phyloP scores from a whole-genome alignment of 2,797 vertebrate genomes.

The Sebastes vulpes region DNA sequence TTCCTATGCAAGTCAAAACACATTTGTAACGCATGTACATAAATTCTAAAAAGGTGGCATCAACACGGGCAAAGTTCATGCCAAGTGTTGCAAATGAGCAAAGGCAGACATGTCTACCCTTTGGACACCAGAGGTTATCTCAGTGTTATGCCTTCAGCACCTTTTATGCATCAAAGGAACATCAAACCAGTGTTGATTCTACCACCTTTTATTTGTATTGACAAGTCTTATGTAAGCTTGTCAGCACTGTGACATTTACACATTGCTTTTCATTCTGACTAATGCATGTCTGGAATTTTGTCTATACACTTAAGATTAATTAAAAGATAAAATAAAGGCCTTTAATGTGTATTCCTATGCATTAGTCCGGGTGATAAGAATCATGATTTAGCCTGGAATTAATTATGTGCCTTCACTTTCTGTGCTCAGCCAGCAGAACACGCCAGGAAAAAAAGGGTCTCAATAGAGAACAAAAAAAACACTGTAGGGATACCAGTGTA shows the following conservation, averaged over 20 bases:
- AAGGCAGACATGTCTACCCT: conserved; percentile 1
- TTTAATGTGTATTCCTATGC: conserved; percentile 18
- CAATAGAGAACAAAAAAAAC: not conserved
- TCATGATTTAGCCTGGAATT: conserved; percentile 17
- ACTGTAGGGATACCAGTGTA: conserved; percentile 1
- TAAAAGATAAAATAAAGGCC: conserved; percentile 37
- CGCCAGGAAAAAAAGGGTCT: not conserved
- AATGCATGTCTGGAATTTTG: conserved; percentile 53
- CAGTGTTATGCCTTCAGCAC: not conserved
- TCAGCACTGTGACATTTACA: not conserved
- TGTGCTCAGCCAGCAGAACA: conserved; percentile 24
- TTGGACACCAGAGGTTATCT: conserved; percentile 7
- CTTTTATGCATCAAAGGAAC: conserved; percentile 19
- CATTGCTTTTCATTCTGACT: conserved; percentile 43
- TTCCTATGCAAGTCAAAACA: not conserved
- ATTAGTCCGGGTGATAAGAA: conserved; percentile 38
- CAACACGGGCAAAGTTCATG: not conserved
- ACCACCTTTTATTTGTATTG: not conserved
- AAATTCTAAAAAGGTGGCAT: not conserved
- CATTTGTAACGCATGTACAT: not conserved
- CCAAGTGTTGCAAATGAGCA: not conserved
- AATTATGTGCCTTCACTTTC: conserved; percentile 23
- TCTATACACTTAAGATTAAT: conserved; percentile 25
- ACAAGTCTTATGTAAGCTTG: conserved; percentile 7
- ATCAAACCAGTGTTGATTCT: not conserved